Evolutionary conservation across 2,113 vertebrate species (phyloP), one percentile per base, ranked within the genome.

Genomic region (Monopterus albus): DNA sequence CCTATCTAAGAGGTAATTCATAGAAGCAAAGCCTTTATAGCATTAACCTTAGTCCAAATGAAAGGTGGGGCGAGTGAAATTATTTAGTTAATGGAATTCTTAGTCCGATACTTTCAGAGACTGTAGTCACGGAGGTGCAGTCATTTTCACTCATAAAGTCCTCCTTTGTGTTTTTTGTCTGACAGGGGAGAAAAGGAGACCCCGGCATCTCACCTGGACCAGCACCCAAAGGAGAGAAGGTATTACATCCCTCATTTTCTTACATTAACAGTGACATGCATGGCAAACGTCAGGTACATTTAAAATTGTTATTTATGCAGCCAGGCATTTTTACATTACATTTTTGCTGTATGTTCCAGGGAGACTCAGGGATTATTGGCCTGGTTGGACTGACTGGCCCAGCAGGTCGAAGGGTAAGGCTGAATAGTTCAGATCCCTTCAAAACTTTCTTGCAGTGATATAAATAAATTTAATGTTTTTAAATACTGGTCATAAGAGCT

Each of bases 181-280:
- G 91, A 86, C 90, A 98, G 97, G 97, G 97, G 53, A 95, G 93
- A 74, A 99, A 99, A 84, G 98, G 98, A 68, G 97, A 98, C 89
- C 95, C 97, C 7, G 97, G 96, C 60, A 86, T 96, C 20, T 99
- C 98, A 12, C 96, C 96, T 84, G 96, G 96, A 67, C 95, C 93
- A 82, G 95, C 96, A 83, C 89, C 87, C 15, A 95, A 93, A 79
- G 97, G 98, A 90, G 92, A 93, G 40, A 98, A 98, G 94, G 98
- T 98, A 91, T 90, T 92, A 59, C 13, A 47, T 42, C 7, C 6
- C 26, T 17, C 18, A 13, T 47, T 60, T 55, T 36, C 11, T 28
- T 42, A 14, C 20, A 43, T 5, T 18, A 66, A 51, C 14, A 13
- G 21, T 2, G 0, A 51, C n/a, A 39, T 52, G 20, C 47, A 36